Evolutionary conservation across 2,797 vertebrate species (phyloP).

Genomic region (Cossypha polioptera): DNA sequence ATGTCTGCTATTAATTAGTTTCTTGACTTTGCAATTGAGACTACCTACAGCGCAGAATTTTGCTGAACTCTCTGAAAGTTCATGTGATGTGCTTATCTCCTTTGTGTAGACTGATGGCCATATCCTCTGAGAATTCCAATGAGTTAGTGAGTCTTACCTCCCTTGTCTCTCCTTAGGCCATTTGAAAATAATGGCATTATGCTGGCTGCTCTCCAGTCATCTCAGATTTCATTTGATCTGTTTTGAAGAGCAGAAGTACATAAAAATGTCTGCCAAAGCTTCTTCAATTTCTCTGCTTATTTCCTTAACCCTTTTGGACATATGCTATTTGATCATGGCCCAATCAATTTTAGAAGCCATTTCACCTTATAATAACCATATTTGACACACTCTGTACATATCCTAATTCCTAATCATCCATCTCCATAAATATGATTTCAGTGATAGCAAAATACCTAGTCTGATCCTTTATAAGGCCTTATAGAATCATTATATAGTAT

Average conservation of each 20-base stretch:
- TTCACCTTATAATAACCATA: slow-evolving; percentile 15
- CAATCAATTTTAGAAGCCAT: slow-evolving; percentile 37
- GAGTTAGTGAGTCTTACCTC: slow-evolving; percentile 15
- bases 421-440: slow-evolving; percentile 42
- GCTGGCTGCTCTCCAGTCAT: background rate
- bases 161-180: slow-evolving; percentile 13
- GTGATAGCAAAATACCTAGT: background rate
- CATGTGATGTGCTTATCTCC: background rate
- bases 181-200: slow-evolving; percentile 39
- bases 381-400: background rate
- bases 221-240: slow-evolving; percentile 20
- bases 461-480: background rate
- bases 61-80: background rate
- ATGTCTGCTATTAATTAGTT: slow-evolving; percentile 19
- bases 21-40: background rate
- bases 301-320: slow-evolving; percentile 25
- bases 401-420: background rate
- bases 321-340: background rate
- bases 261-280: slow-evolving; percentile 42
- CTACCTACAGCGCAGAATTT: slow-evolving; percentile 18
- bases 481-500: background rate
- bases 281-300: slow-evolving; percentile 17
- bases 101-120: slow-evolving; percentile 33
- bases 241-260: slow-evolving; percentile 26
- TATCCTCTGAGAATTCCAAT: slow-evolving; percentile 55